Evolutionary conservation across 2,113 vertebrate genomes (phyloP).

Genomic region (Panthera leo): DNA sequence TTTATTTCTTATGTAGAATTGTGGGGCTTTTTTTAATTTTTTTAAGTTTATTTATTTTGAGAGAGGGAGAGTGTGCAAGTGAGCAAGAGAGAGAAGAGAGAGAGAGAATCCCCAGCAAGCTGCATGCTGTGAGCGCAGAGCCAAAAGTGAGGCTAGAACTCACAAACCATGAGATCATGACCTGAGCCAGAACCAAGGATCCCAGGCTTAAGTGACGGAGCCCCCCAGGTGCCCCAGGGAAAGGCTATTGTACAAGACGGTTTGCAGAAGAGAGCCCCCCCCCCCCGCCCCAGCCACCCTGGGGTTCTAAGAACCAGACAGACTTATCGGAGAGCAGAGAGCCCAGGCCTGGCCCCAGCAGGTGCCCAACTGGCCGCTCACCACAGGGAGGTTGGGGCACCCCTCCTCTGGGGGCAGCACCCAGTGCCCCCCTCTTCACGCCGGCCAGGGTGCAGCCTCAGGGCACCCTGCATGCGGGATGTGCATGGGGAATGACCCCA

Average conservation of each 20-base stretch:
- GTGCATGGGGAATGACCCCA: neutral
- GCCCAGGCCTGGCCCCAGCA: neutral
- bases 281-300: neutral
- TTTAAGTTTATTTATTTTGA: too few relatives aligned
- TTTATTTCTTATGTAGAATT: too few relatives aligned
- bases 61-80: too few relatives aligned
- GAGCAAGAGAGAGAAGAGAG: too few relatives aligned
- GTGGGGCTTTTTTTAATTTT: too few relatives aligned
- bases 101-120: too few relatives aligned
- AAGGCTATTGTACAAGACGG: neutral
- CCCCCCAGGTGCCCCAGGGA: neutral
- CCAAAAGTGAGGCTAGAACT: too few relatives aligned
- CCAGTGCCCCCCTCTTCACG: too few relatives aligned
- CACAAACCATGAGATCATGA: too few relatives aligned
- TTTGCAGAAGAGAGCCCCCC: neutral
- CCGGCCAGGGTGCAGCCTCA: neutral
- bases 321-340: neutral
- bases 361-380: accelerated
- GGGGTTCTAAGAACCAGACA: neutral
- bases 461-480: accelerated
- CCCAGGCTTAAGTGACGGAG: too few relatives aligned
- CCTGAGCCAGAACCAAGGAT: too few relatives aligned
- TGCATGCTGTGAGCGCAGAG: too few relatives aligned
- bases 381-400: neutral
- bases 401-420: neutral